Base-by-base conservation (phyloP, 1,140 invertebrate species). In the Trachymyrmex cornetzi region DNA sequence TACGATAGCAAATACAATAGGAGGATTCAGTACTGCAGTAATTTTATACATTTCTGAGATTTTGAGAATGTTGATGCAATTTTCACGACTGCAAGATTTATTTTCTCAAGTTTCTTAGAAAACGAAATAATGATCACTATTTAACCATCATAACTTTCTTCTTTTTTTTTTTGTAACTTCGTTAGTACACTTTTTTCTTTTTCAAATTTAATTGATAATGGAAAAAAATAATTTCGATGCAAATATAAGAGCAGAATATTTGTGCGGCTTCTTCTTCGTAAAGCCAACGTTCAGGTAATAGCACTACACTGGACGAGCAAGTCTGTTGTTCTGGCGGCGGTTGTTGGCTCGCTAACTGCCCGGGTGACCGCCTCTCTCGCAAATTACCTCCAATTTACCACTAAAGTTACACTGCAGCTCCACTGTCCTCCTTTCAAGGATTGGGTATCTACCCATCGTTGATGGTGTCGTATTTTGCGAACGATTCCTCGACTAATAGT, bases 311-410 rank as follows among this genome's bases (percentile, higher is more conserved):
- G 80, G 64, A 38, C 88, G 85, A 80, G 89, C 86, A 82, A 90
- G 86, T 92, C 90, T 91, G 91, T 92, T 92, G 90, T 92, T 91
- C 90, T 84, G 91, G 75, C 88, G 87, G 88, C 71, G 89, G 89
- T 92, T 92, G 91, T 91, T 90, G 87, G 90, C 86, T 89, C 87
- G 90, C 90, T 92, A 92, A 92, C 91, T 92, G 91, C 82, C 87
- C 88, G 86, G 82, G 74, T 87, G 87, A 90, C 91, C 88, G 86
- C 91, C 91, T 91, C 91, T 89, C 88, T 91, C 89, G 90, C 92
- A 92, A 92, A 92, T 92, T 92, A 92, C 90, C 91, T 90, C 84
- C 91, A 92, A 92, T 92, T 92, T 92, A 92, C 89, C 89, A 88
- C 91, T 85, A 88, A 92, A 92, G 91, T 92, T 92, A 87, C 89